Base-by-base conservation (phyloP, 2,888 invertebrate species). In the Lysandra bellargus region DNA sequence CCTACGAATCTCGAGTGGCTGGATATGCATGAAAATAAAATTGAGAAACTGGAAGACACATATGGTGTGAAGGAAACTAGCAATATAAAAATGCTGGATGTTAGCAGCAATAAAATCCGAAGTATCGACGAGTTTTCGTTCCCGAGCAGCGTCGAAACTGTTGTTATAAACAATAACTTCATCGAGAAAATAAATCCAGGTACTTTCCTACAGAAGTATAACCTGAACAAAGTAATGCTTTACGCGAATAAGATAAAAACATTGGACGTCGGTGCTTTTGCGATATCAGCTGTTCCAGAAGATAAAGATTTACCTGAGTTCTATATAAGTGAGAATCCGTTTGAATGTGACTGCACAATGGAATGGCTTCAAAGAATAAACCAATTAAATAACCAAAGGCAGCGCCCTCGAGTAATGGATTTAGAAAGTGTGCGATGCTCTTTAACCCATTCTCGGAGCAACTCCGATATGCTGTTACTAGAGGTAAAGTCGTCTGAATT, bases 301-400 rank as follows among this genome's bases (percentile, higher is more conserved):
- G 96, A 96, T 85, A 96, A 95, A 89, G 96, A 97, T 87, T 91
- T 97, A 84, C 97, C 97, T 23, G 96, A 97, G 88, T 97, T 98
- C 90, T 97, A 96, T 88, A 96, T 98, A 83, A 97, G 97, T 78
- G 96, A 96, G 86, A 98, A 98, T 95, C 98, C 98, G 81, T 96
- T 98, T 88, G 95, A 96, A 84, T 98, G 98, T 90, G 97, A 98
- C 91, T 98, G 98, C 91, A 96, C 96, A 85, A 97, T 98, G 97
- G 98, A 98, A 91, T 98, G 98, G 98, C 89, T 98, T 85, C 96
- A 97, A 85, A 95, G 97, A 88, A 96, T 97, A 89, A 97, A 97
- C 94, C 97, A 97, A 92, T 93, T 97, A 88, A 96, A 96, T 85
- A 96, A 96, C 85, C 95, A 96, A 82, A 93, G 97, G 80, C 97